Conservation (phyloP, 2,797 vertebrate genomes). For the Austrolebias charrua region DNA sequence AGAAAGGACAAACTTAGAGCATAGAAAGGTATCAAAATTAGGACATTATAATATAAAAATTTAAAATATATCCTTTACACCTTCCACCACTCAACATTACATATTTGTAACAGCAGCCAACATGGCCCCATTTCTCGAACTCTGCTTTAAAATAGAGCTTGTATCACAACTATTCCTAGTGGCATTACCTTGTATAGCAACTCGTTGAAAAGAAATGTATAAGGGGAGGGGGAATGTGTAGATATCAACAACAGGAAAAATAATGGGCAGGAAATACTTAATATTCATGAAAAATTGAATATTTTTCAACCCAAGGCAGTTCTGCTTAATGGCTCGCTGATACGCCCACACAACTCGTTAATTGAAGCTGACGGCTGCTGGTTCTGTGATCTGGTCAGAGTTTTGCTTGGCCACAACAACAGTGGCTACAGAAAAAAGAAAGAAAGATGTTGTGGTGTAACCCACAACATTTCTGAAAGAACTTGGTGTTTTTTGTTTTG, state of each 20-base stretch:
- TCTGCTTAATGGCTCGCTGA: constrained; percentile 23
- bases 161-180: not conserved
- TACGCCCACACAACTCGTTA: constrained; percentile 29
- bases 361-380: constrained; percentile 26
- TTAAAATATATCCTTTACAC: not conserved
- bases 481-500: not conserved
- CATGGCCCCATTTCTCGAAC: not conserved
- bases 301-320: constrained; percentile 7
- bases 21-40: not conserved
- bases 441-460: not conserved
- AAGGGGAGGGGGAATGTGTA: not conserved
- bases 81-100: not conserved
- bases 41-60: constrained; percentile 1
- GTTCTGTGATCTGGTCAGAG: constrained; percentile 35
- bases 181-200: not conserved
- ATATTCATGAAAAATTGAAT: constrained; percentile 21
- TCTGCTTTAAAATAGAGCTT: not conserved
- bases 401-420: constrained; percentile 12
- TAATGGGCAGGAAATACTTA: constrained; percentile 7
- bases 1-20: not conserved
- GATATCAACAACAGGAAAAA: constrained; percentile 10
- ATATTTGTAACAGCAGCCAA: constrained; percentile 2
- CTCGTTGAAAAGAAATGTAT: not conserved
- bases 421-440: not conserved
- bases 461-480: not conserved